phyloP scores from a whole-genome alignment of 2,888 invertebrate genomes.

The Rotaria sp. region DNA sequence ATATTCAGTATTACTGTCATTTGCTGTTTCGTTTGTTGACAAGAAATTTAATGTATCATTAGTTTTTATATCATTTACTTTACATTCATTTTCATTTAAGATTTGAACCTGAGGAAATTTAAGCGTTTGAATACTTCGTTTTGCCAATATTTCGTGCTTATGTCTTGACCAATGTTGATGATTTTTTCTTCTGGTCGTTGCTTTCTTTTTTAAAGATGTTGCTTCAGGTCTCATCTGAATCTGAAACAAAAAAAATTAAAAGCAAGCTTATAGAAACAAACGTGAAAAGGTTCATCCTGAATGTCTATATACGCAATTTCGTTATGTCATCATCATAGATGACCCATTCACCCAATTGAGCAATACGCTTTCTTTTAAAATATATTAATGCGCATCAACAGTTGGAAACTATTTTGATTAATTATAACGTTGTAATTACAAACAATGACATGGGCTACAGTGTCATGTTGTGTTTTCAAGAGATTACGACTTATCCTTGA shows the following conservation, averaged over 20 bases:
- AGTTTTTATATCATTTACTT: not conserved
- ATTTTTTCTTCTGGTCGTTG: not conserved
- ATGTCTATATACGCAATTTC: no score
- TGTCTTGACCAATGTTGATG: not conserved
- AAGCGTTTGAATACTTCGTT: not conserved
- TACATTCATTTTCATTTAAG: not conserved
- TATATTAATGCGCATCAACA: no score
- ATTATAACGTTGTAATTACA: no score
- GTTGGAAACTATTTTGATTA: no score
- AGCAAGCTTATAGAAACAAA: no score
- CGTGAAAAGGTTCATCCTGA: no score
- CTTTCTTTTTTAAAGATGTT: not conserved
- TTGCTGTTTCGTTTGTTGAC: not conserved
- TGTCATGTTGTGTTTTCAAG: no score
- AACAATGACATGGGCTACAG: no score
- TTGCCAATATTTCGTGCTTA: not conserved
- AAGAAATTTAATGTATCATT: not conserved
- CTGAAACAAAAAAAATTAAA: not conserved
- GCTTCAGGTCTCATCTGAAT: not conserved
- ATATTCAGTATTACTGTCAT: not conserved
- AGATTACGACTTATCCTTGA: no score
- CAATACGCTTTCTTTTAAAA: no score
- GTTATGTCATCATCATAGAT: no score
- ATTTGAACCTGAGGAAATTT: not conserved
- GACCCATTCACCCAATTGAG: no score